A percentile compares a stretch with the other conserved stretches of the same genome.
Conservation (phyloP, 2,113 vertebrate genomes). For the Mesembrinibis cayennensis region DNA sequence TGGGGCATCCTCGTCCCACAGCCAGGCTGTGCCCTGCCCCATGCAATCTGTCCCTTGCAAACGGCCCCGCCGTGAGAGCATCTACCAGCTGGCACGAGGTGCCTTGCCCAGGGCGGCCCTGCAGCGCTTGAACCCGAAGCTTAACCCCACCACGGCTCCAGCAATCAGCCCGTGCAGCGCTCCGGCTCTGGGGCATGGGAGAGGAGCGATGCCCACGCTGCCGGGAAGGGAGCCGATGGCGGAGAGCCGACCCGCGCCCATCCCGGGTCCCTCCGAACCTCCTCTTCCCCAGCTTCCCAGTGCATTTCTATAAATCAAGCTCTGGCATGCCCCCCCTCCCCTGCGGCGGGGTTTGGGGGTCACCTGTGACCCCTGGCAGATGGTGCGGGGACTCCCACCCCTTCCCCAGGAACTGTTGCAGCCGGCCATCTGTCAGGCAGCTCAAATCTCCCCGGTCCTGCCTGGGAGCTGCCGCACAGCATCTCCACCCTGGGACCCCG, state of each 20-base stretch:
- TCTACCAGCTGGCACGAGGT: not conserved
- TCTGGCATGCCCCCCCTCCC: not conserved
- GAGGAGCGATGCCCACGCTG: not conserved
- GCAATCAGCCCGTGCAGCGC: not conserved
- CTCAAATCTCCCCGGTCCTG: not conserved
- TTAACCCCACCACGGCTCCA: not conserved
- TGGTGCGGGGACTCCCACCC: constrained; percentile 29
- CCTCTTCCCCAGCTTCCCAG: not conserved
- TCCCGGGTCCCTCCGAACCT: rapidly evolving
- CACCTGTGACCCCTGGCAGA: constrained; percentile 61
- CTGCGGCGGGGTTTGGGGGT: constrained; percentile 3
- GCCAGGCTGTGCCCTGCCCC: not conserved
- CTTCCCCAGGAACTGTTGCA: constrained; percentile 24
- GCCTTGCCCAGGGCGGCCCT: not conserved
- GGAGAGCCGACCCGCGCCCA: not conserved
- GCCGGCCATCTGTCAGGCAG: constrained; percentile 49
- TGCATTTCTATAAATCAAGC: constrained; percentile 40
- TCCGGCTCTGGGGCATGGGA: rapidly evolving
- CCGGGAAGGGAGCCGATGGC: rapidly evolving
- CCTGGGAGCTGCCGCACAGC: not conserved
- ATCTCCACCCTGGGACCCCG: not conserved
- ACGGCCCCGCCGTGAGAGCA: rapidly evolving
- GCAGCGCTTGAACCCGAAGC: not conserved
- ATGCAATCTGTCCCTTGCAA: not conserved
- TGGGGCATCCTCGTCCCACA: not conserved